A percentile compares a stretch with the other conserved stretches of the same genome.
Conservation (phyloP, 1,140 invertebrate species). For the Melanaphis sacchari region DNA sequence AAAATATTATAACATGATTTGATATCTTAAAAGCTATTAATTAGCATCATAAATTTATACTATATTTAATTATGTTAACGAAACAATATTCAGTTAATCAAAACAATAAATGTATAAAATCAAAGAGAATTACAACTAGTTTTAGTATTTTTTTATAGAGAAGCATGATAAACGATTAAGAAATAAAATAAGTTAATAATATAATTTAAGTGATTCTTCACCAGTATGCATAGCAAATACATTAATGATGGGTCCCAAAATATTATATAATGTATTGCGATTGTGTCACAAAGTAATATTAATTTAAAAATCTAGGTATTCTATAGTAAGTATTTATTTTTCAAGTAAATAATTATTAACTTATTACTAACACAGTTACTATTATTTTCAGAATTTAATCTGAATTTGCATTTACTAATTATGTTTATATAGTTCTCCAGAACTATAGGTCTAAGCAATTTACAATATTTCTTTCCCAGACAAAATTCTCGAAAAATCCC, state of each 20-base stretch:
- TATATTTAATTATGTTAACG: not conserved
- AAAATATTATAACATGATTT: not conserved
- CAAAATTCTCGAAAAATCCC: not conserved
- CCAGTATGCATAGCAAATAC: not conserved
- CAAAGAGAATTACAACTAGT: not conserved
- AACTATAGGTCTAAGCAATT: not conserved
- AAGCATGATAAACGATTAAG: not conserved
- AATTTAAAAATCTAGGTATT: not conserved
- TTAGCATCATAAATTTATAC: not conserved
- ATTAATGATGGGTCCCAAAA: not conserved
- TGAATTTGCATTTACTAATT: not conserved
- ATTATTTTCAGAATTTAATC: not conserved
- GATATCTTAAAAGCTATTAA: not conserved
- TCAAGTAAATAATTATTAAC: not conserved
- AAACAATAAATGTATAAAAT: not conserved
- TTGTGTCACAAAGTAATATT: not conserved
- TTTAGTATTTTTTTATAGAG: not conserved
- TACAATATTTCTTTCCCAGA: not conserved
- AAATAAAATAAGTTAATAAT: too few species aligned
- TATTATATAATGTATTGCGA: not conserved
- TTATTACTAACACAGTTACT: too few species aligned
- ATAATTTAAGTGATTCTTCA: too few species aligned
- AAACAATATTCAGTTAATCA: not conserved
- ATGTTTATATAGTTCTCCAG: not conserved
- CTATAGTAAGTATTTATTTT: not conserved